These are phyloP conservation scores for Heliconius aoede DNA, from an alignment of 2,888 invertebrate species.

Conservation along the genomic window DNA sequence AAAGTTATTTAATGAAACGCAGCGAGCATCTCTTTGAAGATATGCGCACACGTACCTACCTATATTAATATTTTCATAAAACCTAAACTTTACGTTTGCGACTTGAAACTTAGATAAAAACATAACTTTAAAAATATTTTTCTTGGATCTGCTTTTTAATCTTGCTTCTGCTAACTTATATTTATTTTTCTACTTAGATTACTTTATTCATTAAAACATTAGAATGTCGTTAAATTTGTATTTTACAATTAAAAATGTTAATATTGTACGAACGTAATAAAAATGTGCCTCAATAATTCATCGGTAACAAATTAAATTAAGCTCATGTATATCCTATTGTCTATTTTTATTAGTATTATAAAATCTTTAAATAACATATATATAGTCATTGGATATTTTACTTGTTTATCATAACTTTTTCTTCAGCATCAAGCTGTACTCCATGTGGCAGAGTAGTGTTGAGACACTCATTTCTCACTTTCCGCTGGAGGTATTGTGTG, in stretches of 20 bases:
- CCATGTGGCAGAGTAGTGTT: neutral
- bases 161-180: slow-evolving; percentile 4
- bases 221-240: neutral
- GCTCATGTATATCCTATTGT: neutral
- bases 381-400: neutral
- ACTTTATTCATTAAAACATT: neutral
- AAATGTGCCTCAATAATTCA: neutral
- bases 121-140: neutral
- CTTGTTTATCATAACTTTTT: neutral
- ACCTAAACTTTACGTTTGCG: slow-evolving; percentile 22
- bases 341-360: neutral
- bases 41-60: slow-evolving; percentile 32
- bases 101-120: slow-evolving; percentile 35
- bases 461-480: no score
- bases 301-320: slow-evolving; percentile 5
- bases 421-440: neutral
- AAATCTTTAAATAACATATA: neutral
- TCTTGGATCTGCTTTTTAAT: slow-evolving; percentile 2
- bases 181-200: neutral
- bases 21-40: slow-evolving; percentile 45
- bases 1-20: slow-evolving; percentile 49
- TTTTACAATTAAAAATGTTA: neutral
- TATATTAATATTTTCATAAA: slow-evolving; percentile 39
- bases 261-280: neutral
- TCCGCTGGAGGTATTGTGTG: no score